Evolutionary conservation across 2,113 vertebrate genomes (phyloP), one percentile per base, ranked within the genome.

Genomic region (Calidris pugnax): DNA sequence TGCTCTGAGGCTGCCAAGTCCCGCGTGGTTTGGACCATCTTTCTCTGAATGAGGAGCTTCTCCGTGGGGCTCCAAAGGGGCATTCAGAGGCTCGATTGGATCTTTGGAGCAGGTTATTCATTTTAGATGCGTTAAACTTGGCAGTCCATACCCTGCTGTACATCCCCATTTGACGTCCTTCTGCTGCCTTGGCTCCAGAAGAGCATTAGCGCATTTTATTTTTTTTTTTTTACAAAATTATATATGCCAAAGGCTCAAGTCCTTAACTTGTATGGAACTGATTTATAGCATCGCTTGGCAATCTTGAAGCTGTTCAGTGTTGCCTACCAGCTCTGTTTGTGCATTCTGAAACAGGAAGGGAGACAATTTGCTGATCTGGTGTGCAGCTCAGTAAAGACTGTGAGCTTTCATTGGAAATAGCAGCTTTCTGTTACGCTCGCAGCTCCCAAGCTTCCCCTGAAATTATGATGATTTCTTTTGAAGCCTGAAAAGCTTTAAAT

Each of bases 131-230:
- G 2, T 60, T 76, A 26, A 74, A 57, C 51, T 89, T 85, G 55
- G 59, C 87, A 72, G 30, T 69, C 75, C 87, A 37, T 9, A 20
- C 80, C 28, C 55, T 14, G 6, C 59, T 81, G 89, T 72, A 56
- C 73, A 6, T 87, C 53, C 77, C 45, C 39, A 7, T 68, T 66
- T 77, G 66, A 32, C 8, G 48, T 77, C 93, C 93, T 90, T 45
- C 89, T 86, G 91, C 74, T 82, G 63, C 48, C 50, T 90, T 62
- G 57, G 64, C 94, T 97, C n/a, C 77, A n/a, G 89, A 90, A 77
- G 64, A 55, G 77, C 35, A 55, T 32, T 66, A 76, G 87, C 1
- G 19, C 24, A 6, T 21, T 57, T 87, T 90, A 57, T 89, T 72
- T 16, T 10, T 91, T 66, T 87, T 72, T 16, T 11, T n/a, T 8